Evolutionary conservation across 2,888 invertebrate genomes (phyloP).

Genomic region (Drepanosiphum platanoidis): DNA sequence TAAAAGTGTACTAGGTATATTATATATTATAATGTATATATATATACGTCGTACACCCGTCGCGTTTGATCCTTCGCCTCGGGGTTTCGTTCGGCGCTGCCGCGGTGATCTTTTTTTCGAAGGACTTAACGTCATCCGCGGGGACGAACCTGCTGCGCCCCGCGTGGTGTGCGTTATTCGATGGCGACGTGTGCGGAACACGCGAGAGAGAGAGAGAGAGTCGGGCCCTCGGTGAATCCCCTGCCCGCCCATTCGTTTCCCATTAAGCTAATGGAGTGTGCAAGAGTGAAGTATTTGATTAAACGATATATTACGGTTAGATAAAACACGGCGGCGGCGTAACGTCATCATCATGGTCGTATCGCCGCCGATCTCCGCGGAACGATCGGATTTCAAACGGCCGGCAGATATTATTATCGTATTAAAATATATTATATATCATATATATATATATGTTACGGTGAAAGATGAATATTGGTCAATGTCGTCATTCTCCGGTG

Average conservation of each 20-base stretch:
- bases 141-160: background rate
- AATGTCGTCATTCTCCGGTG: no score
- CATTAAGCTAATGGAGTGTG: slow-evolving; percentile 11
- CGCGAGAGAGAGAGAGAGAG: background rate
- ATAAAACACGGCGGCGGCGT: background rate
- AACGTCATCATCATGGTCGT: no score
- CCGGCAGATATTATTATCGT: background rate
- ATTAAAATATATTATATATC: background rate
- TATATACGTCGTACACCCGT: background rate
- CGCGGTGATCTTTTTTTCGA: background rate
- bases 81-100: background rate
- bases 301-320: no score
- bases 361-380: background rate
- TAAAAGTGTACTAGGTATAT: background rate
- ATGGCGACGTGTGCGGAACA: no score
- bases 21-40: no score
- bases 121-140: background rate
- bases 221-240: background rate
- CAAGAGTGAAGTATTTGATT: background rate
- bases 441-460: no score
- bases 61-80: background rate
- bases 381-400: background rate
- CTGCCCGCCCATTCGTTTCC: background rate
- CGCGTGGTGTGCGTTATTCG: background rate
- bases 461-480: no score